Evolutionary conservation across 2,888 invertebrate species (phyloP).

Genomic region (Hypselothyrea guttata): DNA sequence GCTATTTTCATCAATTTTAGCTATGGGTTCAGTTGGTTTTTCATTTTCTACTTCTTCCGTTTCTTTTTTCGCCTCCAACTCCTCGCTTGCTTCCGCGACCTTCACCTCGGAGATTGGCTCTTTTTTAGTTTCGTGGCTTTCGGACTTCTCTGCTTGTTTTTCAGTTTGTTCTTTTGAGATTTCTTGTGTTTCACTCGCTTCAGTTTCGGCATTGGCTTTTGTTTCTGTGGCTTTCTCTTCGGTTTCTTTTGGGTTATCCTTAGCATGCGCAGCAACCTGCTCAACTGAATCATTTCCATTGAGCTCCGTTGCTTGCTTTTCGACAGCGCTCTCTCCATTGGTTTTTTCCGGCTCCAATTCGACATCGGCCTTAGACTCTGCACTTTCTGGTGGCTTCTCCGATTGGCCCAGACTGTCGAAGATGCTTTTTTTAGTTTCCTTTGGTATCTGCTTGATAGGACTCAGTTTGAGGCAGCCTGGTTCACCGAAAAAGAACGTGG

Average conservation of each 20-base stretch:
- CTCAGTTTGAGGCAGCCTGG: slow-evolving; percentile 82
- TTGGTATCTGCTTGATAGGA: slow-evolving; percentile 73
- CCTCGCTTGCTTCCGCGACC: slow-evolving; percentile 27
- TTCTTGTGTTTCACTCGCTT: slow-evolving; percentile 20
- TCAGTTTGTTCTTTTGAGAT: slow-evolving; percentile 39
- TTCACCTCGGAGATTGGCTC: slow-evolving; percentile 22
- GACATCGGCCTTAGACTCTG: slow-evolving; percentile 6
- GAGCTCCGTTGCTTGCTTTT: background rate
- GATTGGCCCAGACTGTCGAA: slow-evolving; percentile 47
- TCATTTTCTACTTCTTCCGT: background rate
- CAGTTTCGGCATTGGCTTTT: slow-evolving; percentile 10
- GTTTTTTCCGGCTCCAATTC: slow-evolving; percentile 48
- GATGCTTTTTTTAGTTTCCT: slow-evolving; percentile 64
- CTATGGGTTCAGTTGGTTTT: background rate
- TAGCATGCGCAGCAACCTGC: background rate
- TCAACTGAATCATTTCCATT: slow-evolving; percentile 31
- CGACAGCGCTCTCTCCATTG: slow-evolving; percentile 53
- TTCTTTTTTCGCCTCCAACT: slow-evolving; percentile 8
- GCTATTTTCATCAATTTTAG: background rate
- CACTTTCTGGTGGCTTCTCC: slow-evolving; percentile 1
- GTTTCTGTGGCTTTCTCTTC: background rate
- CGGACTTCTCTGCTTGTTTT: slow-evolving; percentile 11
- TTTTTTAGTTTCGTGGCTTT: background rate
- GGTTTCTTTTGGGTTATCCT: background rate
- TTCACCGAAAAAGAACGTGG: slow-evolving; percentile 83